Evolutionary conservation across 2,888 invertebrate genomes (phyloP), one percentile per base, ranked within the genome.

Genomic region (Clepsis dumicolana): DNA sequence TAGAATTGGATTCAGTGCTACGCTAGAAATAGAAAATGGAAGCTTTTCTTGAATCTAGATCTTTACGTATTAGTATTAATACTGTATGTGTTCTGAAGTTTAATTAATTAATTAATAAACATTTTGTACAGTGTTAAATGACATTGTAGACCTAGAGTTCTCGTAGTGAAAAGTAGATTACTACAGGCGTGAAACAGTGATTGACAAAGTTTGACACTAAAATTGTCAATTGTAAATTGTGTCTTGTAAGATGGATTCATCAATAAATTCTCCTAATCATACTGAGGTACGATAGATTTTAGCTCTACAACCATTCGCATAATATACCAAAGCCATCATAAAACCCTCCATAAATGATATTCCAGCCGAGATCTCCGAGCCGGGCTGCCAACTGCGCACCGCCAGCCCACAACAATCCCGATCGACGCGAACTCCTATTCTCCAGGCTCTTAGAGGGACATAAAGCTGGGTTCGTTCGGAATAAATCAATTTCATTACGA

Each of bases 401-500:
- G 41, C 27, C 12, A 38, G 38, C n/a, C 38, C 38, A n/a, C 38
- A 56, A 32, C 44, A 35, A 25, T 35, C 44, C 24, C 24, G 16
- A 32, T 57, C 38, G 44, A 24, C 32, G 25, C 38, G 50, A 27
- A 65, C 54, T 32, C 35, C 12, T 24, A 18, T 27, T 50, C 18
- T 50, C 38, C 18, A 35, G 35, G 48, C 50, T 10, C 48, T 25
- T 48, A 16, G 18, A 57, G 35, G 18, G 32, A 48, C 35, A 18
- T 4, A 24, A 48, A 32, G 35, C 62, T 59, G 65, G 35, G 18
- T 38, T 32, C 27, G 27, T 21, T 52, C 59, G 29, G 21, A 60
- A 65, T 59, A 65, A 60, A 65, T 52, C 59, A 52, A 27, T 60
- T 65, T 65, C 59, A 60, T 65, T 59, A 59, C 38, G 52, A n/a